Conservation (phyloP, 1,140 invertebrate species). For the Meloidogyne hapla region DNA sequence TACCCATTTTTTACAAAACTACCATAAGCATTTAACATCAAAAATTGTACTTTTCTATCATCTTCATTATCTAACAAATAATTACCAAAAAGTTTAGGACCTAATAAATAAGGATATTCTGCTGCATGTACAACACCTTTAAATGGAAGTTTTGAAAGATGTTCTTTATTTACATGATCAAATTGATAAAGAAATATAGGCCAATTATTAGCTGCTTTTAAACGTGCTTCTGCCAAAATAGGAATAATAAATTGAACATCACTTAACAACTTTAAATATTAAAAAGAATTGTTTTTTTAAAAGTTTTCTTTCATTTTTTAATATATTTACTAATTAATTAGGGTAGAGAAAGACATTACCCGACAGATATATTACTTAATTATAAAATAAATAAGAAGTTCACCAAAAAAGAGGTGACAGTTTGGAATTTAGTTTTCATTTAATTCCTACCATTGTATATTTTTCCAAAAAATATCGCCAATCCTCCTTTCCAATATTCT, state of each 20-base stretch:
- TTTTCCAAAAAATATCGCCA: conserved; percentile 38
- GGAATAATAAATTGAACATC: conserved; percentile 48
- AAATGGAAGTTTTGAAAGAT: conserved; percentile 42
- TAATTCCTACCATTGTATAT: conserved; percentile 39
- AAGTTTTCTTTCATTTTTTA: no score
- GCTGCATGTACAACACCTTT: conserved; percentile 27
- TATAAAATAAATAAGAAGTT: no score
- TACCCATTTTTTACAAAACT: conserved; percentile 37
- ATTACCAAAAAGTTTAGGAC: conserved; percentile 42
- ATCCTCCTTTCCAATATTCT: not conserved
- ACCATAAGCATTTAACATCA: conserved; percentile 23
- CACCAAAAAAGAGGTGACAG: no score
- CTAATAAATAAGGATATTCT: conserved; percentile 48
- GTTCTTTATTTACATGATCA: conserved; percentile 45
- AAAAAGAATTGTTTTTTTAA: not conserved
- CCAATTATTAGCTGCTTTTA: conserved; percentile 40
- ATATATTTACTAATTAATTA: no score
- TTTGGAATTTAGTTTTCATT: not conserved
- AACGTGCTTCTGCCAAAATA: conserved; percentile 31
- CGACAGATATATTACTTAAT: no score
- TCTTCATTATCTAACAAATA: conserved; percentile 41
- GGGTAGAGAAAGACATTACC: no score
- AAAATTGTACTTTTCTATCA: conserved; percentile 25
- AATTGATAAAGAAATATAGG: conserved; percentile 51
- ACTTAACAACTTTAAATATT: conserved; percentile 39